phyloP scores from a whole-genome alignment of 2,888 invertebrate species.

The Ophonus ardosiacus region DNA sequence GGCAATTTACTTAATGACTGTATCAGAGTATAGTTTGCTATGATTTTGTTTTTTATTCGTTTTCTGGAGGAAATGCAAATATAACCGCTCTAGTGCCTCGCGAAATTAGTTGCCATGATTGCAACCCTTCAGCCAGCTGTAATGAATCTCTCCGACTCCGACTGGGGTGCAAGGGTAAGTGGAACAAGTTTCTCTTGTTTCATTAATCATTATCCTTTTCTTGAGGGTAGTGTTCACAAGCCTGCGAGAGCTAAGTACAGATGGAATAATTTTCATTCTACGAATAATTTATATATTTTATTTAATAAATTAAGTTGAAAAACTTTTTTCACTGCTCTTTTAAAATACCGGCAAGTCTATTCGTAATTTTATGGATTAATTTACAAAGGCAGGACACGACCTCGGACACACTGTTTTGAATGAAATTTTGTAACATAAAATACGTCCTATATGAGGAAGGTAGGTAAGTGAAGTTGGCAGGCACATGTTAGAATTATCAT shows the following conservation, averaged over 20 bases:
- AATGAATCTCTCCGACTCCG: background rate
- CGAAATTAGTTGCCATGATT: slow-evolving; percentile 3
- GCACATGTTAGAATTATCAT: too few relatives aligned
- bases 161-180: slow-evolving; percentile 5
- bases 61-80: background rate
- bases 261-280: background rate
- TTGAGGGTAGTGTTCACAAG: background rate
- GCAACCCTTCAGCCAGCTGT: background rate
- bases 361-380: background rate
- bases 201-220: slow-evolving; percentile 28
- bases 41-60: background rate
- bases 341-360: background rate
- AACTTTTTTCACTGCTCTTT: background rate
- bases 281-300: too few relatives aligned
- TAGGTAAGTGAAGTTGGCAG: too few relatives aligned
- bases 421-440: too few relatives aligned
- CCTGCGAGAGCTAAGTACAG: background rate
- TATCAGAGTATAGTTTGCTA: background rate
- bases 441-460: too few relatives aligned
- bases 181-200: slow-evolving; percentile 25
- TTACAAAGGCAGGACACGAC: too few relatives aligned
- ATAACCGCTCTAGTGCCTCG: background rate
- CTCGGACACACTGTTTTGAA: too few relatives aligned
- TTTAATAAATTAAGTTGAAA: background rate
- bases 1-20: background rate